Conservation (phyloP, 2,113 vertebrate genomes). For the Parotia lawesii region DNA sequence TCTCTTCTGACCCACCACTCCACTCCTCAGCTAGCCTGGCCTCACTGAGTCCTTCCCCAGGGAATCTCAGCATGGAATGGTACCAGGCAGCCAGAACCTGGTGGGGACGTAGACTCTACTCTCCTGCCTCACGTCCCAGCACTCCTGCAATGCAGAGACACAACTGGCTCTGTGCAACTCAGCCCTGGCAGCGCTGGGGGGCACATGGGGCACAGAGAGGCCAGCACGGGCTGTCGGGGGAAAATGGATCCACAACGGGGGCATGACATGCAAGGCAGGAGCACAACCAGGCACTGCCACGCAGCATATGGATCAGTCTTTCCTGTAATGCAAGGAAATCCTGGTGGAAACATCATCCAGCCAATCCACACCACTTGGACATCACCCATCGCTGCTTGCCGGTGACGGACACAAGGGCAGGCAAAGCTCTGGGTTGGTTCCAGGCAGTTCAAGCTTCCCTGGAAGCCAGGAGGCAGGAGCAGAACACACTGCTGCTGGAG, state of each 20-base stretch:
- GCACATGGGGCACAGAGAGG: background rate
- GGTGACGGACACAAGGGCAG: rapidly evolving
- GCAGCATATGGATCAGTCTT: background rate
- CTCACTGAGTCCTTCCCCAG: background rate
- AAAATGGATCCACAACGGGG: rapidly evolving
- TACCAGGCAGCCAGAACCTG: background rate
- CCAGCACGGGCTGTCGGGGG: background rate
- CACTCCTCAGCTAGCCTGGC: background rate
- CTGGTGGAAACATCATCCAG: background rate
- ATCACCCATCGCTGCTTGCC: rapidly evolving
- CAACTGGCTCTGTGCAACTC: background rate
- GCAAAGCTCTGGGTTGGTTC: rapidly evolving
- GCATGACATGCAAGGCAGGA: background rate
- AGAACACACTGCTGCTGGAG: rapidly evolving
- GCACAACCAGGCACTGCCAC: background rate
- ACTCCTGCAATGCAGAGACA: background rate
- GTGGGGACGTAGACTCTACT: background rate
- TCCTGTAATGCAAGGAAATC: background rate
- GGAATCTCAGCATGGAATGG: rapidly evolving
- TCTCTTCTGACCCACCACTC: background rate
- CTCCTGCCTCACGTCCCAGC: rapidly evolving
- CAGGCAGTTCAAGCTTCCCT: background rate
- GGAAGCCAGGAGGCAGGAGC: background rate
- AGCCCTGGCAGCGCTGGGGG: background rate
- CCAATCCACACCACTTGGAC: rapidly evolving